Conservation (phyloP, 2,113 vertebrate genomes). For the Oryctolagus cuniculus region DNA sequence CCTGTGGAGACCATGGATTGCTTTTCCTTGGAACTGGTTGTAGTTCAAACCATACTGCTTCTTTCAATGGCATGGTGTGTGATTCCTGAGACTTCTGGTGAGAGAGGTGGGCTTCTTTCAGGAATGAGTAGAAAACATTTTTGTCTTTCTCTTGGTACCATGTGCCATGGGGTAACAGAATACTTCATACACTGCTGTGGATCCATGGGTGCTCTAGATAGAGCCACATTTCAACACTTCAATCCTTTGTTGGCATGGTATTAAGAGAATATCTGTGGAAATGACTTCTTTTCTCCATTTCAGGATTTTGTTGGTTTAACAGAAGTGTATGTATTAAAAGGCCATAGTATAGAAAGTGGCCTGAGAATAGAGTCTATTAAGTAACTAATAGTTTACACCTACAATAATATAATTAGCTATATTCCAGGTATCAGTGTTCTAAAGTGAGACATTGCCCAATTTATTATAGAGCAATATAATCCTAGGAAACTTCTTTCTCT, state of each 20-base stretch:
- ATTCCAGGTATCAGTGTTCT: conserved; percentile 1
- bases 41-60: not conserved
- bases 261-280: not conserved
- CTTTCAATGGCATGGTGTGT: not conserved
- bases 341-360: not conserved
- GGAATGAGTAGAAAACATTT: not conserved
- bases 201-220: not conserved
- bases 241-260: not conserved
- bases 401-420: not conserved
- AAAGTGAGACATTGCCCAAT: conserved; percentile 22
- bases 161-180: not conserved
- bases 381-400: not conserved
- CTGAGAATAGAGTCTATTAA: not conserved
- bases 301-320: conserved; percentile 32
- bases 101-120: not conserved
- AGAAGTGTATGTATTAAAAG: not conserved
- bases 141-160: conserved; percentile 1
- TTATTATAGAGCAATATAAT: not conserved
- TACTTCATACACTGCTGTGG: not conserved
- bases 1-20: not conserved
- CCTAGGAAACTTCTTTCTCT: conserved; percentile 35
- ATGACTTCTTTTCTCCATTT: not conserved
- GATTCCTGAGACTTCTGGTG: not conserved
- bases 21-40: conserved; percentile 10
- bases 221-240: not conserved